Base-by-base conservation (phyloP, 2,797 vertebrate genomes). In the Dryobates pubescens region DNA sequence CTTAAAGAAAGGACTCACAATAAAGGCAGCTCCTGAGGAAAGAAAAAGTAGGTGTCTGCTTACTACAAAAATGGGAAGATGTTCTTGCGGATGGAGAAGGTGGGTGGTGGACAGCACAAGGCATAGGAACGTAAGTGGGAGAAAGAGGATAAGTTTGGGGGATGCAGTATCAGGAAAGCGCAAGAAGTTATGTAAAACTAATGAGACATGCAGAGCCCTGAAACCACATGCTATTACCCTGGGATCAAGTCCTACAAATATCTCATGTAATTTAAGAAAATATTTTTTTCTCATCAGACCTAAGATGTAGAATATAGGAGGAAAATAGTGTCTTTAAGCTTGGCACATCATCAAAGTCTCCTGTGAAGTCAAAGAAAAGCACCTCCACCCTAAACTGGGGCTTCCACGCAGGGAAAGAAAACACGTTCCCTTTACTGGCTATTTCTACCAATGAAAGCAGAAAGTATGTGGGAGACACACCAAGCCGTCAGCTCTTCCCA, bases 331-430 rank as follows among this genome's bases (percentile, higher is more conserved):
- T 82, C 70, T 90, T 88, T 56, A 26, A 68, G 32, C 58, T 94
- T 96, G 95, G 93, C 87, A 88, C 45, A 45, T 53, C 77, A 96
- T 91, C 92, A 92, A 93, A 95, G 95, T 63, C 72, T 86, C 81
- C 68, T 53, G 23, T 53, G 80, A 82, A 95, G 87, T 86, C 80
- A 89, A 94, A 89, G 76, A 82, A 95, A 91, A 92, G 86, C 88
- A 92, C 86, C 91, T 96, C 91, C 89, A 88, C 89, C 88, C 92
- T 90, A 69, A 86, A 92, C 51, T 65, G 54, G 88, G 65, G 62
- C 80, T 95, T 91, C 80, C 17, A 43, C 74, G 36, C 0, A 3
- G 53, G 71, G 68, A 91, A 75, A 56, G 75, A 90, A 90, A 95
- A 91, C 45, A 82, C 0, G 6, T 86, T 89, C 56, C 62, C 47